phyloP scores from a whole-genome alignment of 2,888 invertebrate species.

The Steinernema carpocapsae region DNA sequence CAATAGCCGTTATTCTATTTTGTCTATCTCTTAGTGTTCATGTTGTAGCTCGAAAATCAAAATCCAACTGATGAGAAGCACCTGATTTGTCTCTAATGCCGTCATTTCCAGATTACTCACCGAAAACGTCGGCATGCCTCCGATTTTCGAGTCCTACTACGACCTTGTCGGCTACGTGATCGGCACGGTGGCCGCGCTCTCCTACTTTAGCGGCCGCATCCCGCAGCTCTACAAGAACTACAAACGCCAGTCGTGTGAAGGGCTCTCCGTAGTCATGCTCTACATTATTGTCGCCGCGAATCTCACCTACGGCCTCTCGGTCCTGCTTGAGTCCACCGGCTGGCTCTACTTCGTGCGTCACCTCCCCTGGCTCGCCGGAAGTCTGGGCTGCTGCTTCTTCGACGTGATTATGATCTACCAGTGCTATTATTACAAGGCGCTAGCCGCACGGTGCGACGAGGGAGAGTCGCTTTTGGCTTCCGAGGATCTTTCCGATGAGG shows the following conservation, averaged over 20 bases:
- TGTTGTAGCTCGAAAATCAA: too few relatives aligned
- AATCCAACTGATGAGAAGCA: too few relatives aligned
- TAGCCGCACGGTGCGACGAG: conserved; percentile 1
- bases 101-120: neutral
- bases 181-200: conserved; percentile 67
- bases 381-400: conserved; percentile 70
- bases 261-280: conserved; percentile 68
- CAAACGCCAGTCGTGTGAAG: conserved; percentile 65
- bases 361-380: conserved; percentile 71
- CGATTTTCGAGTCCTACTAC: conserved; percentile 64
- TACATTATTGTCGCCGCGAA: conserved; percentile 68
- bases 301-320: conserved; percentile 70
- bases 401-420: conserved; percentile 70
- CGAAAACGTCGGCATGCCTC: conserved; percentile 48
- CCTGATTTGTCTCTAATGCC: too few relatives aligned
- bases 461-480: neutral
- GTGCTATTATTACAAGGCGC: conserved; percentile 61
- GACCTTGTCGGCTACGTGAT: conserved; percentile 68
- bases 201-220: conserved; percentile 68
- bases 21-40: too few relatives aligned
- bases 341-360: conserved; percentile 68
- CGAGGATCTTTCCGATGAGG: conserved; percentile 26
- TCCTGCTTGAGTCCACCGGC: conserved; percentile 64
- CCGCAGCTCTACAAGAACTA: conserved; percentile 68
- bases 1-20: too few relatives aligned